phyloP scores from a whole-genome alignment of 2,888 invertebrate genomes.

The Cylindroiulus punctatus region DNA sequence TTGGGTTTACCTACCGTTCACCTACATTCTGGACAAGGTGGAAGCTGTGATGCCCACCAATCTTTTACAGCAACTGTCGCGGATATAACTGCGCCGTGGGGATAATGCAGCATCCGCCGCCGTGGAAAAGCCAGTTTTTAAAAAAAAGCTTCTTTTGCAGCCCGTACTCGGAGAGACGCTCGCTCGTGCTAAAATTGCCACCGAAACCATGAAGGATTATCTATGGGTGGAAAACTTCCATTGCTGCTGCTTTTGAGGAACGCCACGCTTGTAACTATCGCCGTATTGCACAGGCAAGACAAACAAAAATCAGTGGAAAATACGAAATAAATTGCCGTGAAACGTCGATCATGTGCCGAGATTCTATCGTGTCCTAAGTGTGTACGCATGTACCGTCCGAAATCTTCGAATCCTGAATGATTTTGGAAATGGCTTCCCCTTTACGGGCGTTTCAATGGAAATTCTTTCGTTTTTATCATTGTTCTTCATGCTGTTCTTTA shows the following conservation, averaged over 20 bases:
- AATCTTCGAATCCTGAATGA: too few species aligned
- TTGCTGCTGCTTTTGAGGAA: not conserved
- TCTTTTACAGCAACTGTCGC: slow-evolving; percentile 74
- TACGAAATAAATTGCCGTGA: slow-evolving; percentile 29
- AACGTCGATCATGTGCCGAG: not conserved
- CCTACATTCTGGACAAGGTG: slow-evolving; percentile 81
- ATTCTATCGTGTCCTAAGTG: not conserved
- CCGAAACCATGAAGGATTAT: not conserved
- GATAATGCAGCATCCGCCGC: not conserved
- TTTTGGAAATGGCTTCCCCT: too few species aligned
- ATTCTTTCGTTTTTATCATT: too few species aligned
- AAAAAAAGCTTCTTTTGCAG: not conserved
- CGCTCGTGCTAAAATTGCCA: not conserved
- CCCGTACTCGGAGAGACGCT: not conserved
- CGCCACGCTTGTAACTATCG: not conserved
- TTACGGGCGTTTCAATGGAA: too few species aligned
- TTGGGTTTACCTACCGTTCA: slow-evolving; percentile 83
- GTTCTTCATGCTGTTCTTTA: too few species aligned
- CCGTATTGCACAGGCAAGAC: not conserved
- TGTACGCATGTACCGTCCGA: too few species aligned
- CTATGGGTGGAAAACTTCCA: not conserved
- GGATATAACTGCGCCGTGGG: slow-evolving; percentile 63
- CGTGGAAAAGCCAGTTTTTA: not conserved
- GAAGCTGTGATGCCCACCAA: slow-evolving; percentile 84
- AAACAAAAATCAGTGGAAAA: not conserved